These are phyloP conservation scores for Pammene aurita DNA, from an alignment of 2,888 invertebrate genomes.

Conservation along the genomic window DNA sequence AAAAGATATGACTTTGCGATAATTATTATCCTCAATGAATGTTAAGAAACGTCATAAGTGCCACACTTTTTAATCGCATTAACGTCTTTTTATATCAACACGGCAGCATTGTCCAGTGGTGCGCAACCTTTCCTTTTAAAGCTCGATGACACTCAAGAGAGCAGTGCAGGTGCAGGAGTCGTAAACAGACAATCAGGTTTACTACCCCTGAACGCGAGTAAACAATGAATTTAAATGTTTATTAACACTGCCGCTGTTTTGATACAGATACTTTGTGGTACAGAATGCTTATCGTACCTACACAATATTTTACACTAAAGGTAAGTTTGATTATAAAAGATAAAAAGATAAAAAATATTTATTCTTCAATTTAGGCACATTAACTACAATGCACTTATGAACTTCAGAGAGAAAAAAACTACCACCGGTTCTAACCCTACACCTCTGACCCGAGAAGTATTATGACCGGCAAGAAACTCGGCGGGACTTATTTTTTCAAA, in stretches of 20 bases:
- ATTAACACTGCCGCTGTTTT: slow-evolving; percentile 14
- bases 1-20: not conserved
- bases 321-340: no score
- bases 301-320: no score
- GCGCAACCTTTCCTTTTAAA: slow-evolving; percentile 36
- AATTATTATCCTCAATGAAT: not conserved
- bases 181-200: slow-evolving; percentile 60
- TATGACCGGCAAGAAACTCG: no score
- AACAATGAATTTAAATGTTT: slow-evolving; percentile 40
- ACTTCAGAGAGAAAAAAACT: no score
- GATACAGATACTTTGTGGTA: not conserved
- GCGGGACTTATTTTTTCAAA: no score
- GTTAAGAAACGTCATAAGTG: slow-evolving; percentile 6
- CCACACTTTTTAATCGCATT: not conserved
- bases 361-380: no score
- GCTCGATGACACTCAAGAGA: slow-evolving; percentile 46
- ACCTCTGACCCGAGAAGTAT: no score
- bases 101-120: slow-evolving; percentile 26
- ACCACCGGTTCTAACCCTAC: no score
- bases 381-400: no score
- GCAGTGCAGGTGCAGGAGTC: slow-evolving; percentile 58
- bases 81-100: slow-evolving; percentile 1
- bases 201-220: slow-evolving; percentile 50
- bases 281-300: no score
- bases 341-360: no score